These are phyloP conservation scores for Heterohyrax brucei DNA, from an alignment of 2,797 vertebrate genomes.

Conservation along the genomic window DNA sequence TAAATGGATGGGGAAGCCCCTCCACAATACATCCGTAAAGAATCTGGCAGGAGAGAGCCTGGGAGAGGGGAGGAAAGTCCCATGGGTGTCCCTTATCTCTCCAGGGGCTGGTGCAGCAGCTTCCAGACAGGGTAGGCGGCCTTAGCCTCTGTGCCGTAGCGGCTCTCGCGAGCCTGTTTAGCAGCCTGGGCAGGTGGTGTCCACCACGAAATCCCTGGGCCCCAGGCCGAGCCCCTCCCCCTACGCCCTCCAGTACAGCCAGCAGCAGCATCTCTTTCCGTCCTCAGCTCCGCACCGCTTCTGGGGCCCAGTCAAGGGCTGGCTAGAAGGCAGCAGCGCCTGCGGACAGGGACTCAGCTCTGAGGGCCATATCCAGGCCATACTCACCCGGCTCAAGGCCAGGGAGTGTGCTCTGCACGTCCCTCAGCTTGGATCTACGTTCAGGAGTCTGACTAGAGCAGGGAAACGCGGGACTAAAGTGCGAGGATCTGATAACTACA, in stretches of 20 bases:
- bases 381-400: background rate
- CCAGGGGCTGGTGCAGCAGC: conserved; percentile 93
- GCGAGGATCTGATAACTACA: background rate
- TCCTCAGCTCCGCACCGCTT: conserved; percentile 93
- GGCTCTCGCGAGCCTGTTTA: conserved; percentile 92
- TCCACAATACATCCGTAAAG: background rate
- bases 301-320: conserved; percentile 93
- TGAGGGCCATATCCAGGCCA: fast-evolving
- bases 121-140: conserved; percentile 92
- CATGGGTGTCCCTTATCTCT: conserved; percentile 90
- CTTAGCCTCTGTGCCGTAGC: conserved; percentile 94
- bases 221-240: conserved; percentile 44
- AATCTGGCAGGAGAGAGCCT: background rate
- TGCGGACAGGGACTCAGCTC: conserved; percentile 63
- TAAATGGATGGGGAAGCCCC: background rate
- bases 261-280: conserved; percentile 91
- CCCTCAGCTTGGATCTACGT: background rate
- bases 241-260: conserved; percentile 85
- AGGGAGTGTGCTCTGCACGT: background rate
- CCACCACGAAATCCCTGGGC: conserved; percentile 93
- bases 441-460: background rate
- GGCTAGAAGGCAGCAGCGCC: conserved; percentile 94
- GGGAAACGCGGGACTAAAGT: background rate
- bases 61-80: background rate
- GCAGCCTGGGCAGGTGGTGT: conserved; percentile 94